phyloP scores from a whole-genome alignment of 1,140 invertebrate species.

The Aphis gossypii region DNA sequence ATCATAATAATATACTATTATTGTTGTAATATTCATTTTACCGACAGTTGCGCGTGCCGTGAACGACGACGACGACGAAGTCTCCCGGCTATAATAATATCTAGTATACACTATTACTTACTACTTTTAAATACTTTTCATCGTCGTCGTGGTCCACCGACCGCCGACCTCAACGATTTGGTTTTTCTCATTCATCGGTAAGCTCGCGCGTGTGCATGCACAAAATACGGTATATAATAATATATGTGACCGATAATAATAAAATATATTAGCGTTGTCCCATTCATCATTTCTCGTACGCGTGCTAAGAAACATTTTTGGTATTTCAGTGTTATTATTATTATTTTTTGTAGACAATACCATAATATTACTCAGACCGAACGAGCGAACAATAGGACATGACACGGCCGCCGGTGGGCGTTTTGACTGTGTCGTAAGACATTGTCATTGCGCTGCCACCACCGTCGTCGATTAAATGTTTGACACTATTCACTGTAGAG shows the following conservation, averaged over 20 bases:
- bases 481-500: neutral
- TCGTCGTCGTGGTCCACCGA: neutral
- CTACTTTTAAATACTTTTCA: too few species aligned
- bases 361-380: neutral
- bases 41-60: too few species aligned
- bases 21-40: neutral
- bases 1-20: neutral
- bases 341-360: neutral
- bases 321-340: neutral
- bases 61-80: too few species aligned
- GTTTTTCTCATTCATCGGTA: neutral
- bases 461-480: neutral
- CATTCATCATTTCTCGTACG: neutral
- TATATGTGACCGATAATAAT: neutral
- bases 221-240: too few species aligned
- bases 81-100: too few species aligned
- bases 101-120: too few species aligned
- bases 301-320: neutral
- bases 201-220: too few species aligned
- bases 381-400: neutral
- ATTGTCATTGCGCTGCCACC: neutral
- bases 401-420: neutral
- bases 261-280: neutral
- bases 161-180: neutral
- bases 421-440: neutral